phyloP scores from a whole-genome alignment of 2,113 vertebrate genomes.

The Brachyhypopomus occidentalis region DNA sequence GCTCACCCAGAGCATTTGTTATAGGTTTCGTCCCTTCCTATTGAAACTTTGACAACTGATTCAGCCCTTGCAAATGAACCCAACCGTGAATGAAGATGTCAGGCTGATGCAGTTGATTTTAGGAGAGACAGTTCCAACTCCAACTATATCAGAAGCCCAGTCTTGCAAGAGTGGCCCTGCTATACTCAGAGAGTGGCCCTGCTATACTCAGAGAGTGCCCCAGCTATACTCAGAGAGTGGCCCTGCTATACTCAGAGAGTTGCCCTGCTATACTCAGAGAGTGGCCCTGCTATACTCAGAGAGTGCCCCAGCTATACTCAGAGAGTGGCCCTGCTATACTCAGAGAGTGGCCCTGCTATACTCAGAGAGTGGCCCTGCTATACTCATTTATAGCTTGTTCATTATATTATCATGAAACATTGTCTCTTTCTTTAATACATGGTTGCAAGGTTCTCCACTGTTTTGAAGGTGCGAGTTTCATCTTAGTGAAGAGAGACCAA shows the following conservation, averaged over 20 bases:
- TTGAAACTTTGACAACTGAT: neutral
- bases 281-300: too few species aligned
- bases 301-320: too few species aligned
- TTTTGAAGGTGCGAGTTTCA: neutral
- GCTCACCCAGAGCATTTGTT: neutral
- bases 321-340: too few species aligned
- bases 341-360: neutral
- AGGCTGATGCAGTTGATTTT: neutral
- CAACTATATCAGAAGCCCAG: neutral
- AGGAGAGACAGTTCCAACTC: neutral
- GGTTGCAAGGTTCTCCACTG: neutral
- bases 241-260: too few species aligned
- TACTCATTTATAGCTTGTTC: too few species aligned
- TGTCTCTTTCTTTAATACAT: neutral
- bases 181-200: neutral
- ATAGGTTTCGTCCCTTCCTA: neutral
- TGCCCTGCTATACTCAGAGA: neutral
- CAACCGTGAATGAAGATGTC: neutral
- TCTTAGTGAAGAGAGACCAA: neutral
- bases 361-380: too few species aligned
- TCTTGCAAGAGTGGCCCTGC: neutral
- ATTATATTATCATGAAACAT: too few species aligned
- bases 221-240: too few species aligned
- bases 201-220: too few species aligned
- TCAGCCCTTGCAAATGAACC: neutral